Percentiles rank a stretch among this genome's conserved stretches.
Evolutionary conservation across 2,113 vertebrate genomes (phyloP).

Genomic region (Uria aalge): DNA sequence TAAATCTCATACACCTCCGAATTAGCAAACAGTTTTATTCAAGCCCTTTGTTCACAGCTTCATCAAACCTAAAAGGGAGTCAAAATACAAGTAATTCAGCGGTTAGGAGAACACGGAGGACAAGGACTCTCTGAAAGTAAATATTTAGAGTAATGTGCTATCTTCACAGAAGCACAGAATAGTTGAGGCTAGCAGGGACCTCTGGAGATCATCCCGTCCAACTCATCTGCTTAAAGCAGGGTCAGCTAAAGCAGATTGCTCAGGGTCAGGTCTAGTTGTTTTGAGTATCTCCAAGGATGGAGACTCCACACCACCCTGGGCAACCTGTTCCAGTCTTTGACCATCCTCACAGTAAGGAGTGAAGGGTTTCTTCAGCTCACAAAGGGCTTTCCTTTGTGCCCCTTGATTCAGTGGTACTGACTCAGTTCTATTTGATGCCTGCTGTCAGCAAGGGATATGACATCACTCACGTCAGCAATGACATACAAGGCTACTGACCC

Average conservation of each 20-base stretch:
- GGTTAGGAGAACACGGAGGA: neutral
- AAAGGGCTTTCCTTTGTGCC: slow-evolving; percentile 1
- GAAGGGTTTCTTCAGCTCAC: neutral
- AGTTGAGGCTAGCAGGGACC: neutral
- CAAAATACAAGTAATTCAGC: neutral
- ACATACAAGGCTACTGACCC: slow-evolving; percentile 54
- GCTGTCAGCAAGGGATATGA: slow-evolving; percentile 51
- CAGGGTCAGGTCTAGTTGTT: neutral
- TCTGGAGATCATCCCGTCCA: neutral
- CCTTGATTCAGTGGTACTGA: slow-evolving; percentile 52
- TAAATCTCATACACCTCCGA: neutral
- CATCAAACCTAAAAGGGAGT: neutral
- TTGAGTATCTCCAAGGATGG: neutral
- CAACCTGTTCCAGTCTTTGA: neutral
- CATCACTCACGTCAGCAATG: slow-evolving; percentile 43
- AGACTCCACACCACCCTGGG: neutral
- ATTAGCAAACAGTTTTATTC: slow-evolving; percentile 14
- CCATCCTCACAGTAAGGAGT: neutral
- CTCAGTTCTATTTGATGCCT: neutral
- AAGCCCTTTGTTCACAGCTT: slow-evolving; percentile 5
- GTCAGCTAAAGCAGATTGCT: neutral
- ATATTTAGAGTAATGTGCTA: slow-evolving; percentile 4
- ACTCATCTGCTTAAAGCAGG: neutral
- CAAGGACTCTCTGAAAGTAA: neutral
- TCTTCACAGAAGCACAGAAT: slow-evolving; percentile 1